phyloP scores from a whole-genome alignment of 2,113 vertebrate species.

The Epinephelus fuscoguttatus region DNA sequence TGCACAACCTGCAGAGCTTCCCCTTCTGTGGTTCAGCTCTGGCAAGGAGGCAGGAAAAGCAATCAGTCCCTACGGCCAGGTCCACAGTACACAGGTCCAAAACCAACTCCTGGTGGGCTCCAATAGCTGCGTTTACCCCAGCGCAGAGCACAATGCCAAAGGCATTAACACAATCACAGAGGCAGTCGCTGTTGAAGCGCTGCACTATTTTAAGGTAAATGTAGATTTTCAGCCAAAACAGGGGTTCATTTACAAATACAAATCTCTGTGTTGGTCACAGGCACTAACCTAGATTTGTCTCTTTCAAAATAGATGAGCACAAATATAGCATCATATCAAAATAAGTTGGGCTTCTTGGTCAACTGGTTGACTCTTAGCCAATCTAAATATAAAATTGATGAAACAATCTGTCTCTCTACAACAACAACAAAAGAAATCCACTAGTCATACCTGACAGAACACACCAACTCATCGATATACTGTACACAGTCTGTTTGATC shows the following conservation, averaged over 20 bases:
- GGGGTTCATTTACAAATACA: slow-evolving; percentile 29
- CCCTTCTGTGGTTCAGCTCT: slow-evolving; percentile 58
- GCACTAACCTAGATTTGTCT: slow-evolving; percentile 27
- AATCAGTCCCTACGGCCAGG: slow-evolving; percentile 54
- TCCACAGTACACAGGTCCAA: slow-evolving; percentile 70
- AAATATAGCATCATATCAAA: slow-evolving; percentile 49
- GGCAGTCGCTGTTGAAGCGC: slow-evolving; percentile 24
- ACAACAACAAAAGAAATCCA: slow-evolving; percentile 24
- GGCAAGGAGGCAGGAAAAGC: slow-evolving; percentile 65
- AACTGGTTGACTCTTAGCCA: background rate
- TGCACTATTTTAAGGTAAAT: slow-evolving; percentile 11
- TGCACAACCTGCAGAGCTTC: slow-evolving; percentile 55
- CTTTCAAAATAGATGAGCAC: slow-evolving; percentile 52
- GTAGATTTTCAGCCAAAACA: slow-evolving; percentile 20
- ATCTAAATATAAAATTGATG: slow-evolving; percentile 24
- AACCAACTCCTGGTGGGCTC: slow-evolving; percentile 69
- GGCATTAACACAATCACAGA: slow-evolving; percentile 37
- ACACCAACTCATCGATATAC: background rate
- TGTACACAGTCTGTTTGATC: background rate
- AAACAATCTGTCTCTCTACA: slow-evolving; percentile 14
- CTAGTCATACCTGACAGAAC: background rate
- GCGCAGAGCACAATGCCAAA: slow-evolving; percentile 52
- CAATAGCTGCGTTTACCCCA: slow-evolving; percentile 58
- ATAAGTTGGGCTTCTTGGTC: slow-evolving; percentile 31
- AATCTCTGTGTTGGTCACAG: slow-evolving; percentile 23